These are phyloP conservation scores for Rousettus madagascariensis DNA, from an alignment of 2,797 vertebrate species.

Conservation along the genomic window DNA sequence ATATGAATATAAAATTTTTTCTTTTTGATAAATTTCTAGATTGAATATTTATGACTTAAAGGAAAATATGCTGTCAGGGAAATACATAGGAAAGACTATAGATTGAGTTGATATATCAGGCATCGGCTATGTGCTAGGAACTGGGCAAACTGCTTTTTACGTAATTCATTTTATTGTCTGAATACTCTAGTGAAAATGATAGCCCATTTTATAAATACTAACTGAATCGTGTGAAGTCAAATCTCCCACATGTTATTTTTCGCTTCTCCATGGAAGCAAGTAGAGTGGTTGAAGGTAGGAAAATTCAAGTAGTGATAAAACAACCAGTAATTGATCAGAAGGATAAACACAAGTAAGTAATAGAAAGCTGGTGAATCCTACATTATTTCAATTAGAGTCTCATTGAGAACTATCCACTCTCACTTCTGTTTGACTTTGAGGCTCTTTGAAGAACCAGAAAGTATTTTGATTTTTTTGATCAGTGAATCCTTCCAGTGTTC, in stretches of 20 bases:
- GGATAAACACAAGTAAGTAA: background rate
- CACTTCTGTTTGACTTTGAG: background rate
- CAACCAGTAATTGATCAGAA: background rate
- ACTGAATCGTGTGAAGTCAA: background rate
- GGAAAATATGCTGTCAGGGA: background rate
- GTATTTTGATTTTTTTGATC: background rate
- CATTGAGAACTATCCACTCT: background rate
- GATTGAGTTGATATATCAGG: background rate
- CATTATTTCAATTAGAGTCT: background rate
- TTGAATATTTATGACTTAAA: background rate
- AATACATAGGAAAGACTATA: background rate
- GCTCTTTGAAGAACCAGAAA: background rate
- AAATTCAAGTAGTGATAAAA: background rate
- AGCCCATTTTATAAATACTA: background rate
- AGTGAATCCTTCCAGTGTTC: background rate
- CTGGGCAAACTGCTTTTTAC: background rate
- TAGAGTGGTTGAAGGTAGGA: background rate
- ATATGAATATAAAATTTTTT: background rate
- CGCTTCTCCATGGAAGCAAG: background rate
- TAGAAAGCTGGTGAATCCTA: background rate
- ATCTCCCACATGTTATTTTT: background rate
- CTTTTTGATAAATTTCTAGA: constrained; percentile 15
- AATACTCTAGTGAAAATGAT: background rate
- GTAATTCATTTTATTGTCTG: background rate
- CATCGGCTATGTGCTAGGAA: background rate